phyloP scores from a whole-genome alignment of 2,797 vertebrate species.

The Taenioides sp. region DNA sequence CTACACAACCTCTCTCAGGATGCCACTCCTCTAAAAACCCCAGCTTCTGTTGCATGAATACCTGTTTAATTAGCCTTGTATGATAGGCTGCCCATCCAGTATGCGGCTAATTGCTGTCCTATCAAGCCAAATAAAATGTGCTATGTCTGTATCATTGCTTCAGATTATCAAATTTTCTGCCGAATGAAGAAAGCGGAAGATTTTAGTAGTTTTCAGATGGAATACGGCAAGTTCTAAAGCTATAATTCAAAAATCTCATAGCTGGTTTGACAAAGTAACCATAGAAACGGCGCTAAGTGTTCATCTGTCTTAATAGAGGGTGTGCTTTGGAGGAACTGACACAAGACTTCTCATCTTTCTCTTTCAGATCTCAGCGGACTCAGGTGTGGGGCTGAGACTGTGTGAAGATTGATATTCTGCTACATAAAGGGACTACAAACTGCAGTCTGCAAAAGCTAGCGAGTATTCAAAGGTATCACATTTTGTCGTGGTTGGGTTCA shows the following conservation, averaged over 20 bases:
- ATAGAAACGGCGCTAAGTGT: conserved; percentile 8
- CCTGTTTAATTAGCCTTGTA: conserved; percentile 74
- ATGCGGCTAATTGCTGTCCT: conserved; percentile 75
- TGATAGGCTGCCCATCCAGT: conserved; percentile 76
- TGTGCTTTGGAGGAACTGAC: conserved; percentile 1
- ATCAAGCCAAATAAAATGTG: conserved; percentile 74
- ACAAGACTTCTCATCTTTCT: conserved; percentile 1
- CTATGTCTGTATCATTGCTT: conserved; percentile 66
- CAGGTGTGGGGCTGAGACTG: background rate
- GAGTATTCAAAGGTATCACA: background rate
- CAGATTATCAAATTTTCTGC: conserved; percentile 67
- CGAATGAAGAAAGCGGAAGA: conserved; percentile 52
- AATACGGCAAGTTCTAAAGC: background rate
- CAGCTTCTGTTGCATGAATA: conserved; percentile 66
- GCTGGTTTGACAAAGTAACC: conserved; percentile 9
- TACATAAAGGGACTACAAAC: background rate
- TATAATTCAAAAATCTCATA: background rate
- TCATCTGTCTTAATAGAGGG: conserved; percentile 6
- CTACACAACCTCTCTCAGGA: background rate
- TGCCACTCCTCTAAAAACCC: conserved; percentile 48
- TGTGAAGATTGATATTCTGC: conserved; percentile 6
- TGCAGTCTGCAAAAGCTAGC: background rate
- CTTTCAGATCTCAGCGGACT: background rate
- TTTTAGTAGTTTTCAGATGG: conserved; percentile 11
- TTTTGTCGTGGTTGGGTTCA: background rate